Evolutionary conservation across 2,113 vertebrate genomes (phyloP).

Genomic region (Petaurus breviceps): DNA sequence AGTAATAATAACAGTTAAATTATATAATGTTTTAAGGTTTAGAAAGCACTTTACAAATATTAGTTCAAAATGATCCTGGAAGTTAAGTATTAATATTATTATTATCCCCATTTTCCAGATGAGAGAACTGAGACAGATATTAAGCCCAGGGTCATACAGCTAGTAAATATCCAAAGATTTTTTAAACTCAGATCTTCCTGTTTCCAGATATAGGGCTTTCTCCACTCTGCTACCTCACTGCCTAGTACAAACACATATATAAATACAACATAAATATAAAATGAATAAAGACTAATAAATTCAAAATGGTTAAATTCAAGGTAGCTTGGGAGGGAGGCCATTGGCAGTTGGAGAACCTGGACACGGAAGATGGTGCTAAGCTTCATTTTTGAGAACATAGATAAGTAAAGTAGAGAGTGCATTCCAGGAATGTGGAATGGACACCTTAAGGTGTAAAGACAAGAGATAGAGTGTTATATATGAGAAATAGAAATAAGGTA

Average conservation of each 20-base stretch:
- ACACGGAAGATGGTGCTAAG: no score
- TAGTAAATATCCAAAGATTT: background rate
- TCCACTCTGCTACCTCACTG: background rate
- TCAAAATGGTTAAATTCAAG: no score
- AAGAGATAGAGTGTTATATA: background rate
- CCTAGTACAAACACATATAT: no score
- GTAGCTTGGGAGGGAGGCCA: no score
- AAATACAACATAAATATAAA: no score
- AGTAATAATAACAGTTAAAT: background rate
- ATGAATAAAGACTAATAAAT: no score
- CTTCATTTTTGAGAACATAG: no score
- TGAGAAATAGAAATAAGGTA: background rate
- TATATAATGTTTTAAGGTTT: background rate
- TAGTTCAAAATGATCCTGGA: background rate
- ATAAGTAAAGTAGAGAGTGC: background rate
- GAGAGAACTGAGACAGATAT: background rate
- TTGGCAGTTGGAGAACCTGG: no score
- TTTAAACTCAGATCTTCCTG: background rate
- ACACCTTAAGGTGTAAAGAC: background rate
- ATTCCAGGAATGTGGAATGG: background rate
- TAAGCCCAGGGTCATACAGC: background rate
- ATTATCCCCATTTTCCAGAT: background rate
- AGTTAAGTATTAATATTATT: background rate
- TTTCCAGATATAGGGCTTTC: accelerated
- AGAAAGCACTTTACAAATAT: background rate